Evolutionary conservation across 2,888 invertebrate species (phyloP).

Genomic region (Dryococelus australis): DNA sequence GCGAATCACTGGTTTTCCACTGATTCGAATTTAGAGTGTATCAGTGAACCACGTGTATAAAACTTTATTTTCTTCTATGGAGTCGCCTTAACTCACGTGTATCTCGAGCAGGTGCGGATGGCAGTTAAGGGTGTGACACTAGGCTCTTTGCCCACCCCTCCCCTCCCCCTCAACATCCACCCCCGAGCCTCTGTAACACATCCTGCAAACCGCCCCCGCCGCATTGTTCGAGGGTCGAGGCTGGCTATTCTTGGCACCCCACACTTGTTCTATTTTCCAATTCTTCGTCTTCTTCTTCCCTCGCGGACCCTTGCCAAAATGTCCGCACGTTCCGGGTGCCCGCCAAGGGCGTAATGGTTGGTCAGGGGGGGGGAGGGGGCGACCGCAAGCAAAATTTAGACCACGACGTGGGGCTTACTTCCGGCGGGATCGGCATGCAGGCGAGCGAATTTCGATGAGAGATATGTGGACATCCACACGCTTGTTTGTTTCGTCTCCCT

Average conservation of each 20-base stretch:
- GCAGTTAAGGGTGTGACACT: neutral
- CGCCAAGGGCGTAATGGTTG: neutral
- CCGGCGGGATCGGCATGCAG: neutral
- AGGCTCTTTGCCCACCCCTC: neutral
- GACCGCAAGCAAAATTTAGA: neutral
- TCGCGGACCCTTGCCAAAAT: neutral
- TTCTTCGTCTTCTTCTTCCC: neutral
- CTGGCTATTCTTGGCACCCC: neutral
- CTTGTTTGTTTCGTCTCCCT: no score
- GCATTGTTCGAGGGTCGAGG: slow-evolving; percentile 16
- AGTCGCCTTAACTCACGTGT: no score
- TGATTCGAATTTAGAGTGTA: no score
- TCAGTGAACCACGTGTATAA: no score
- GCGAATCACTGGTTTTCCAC: no score
- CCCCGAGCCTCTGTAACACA: neutral
- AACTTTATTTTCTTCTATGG: no score
- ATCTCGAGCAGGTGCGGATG: no score
- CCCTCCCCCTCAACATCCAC: neutral
- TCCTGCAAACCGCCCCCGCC: neutral
- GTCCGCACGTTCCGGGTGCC: slow-evolving; percentile 10
- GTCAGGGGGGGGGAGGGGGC: neutral
- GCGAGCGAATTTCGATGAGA: no score
- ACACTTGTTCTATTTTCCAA: neutral
- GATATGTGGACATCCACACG: no score
- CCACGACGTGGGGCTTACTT: neutral